A percentile compares a stretch with the other conserved stretches of the same genome.
Evolutionary conservation across 2,888 invertebrate species (phyloP).

Genomic region (Nectonema munidae): DNA sequence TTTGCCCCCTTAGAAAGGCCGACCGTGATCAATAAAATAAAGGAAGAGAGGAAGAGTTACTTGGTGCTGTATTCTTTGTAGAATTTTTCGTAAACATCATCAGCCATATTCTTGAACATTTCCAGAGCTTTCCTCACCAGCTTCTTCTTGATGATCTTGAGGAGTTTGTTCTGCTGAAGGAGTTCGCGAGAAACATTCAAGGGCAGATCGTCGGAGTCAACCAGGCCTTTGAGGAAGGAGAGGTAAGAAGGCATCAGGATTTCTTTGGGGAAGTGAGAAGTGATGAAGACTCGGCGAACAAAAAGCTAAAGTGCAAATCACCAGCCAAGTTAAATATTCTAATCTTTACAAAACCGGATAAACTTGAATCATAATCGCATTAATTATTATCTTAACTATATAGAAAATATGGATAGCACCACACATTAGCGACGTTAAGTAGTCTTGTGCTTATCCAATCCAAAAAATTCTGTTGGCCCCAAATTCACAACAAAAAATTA

Average conservation of each 20-base stretch:
- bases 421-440: too few relatives aligned
- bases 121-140: slow-evolving; percentile 76
- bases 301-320: slow-evolving; percentile 33
- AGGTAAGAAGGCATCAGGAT: slow-evolving; percentile 96
- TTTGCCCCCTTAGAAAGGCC: too few relatives aligned
- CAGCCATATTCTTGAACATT: slow-evolving; percentile 78
- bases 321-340: too few relatives aligned
- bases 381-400: background rate
- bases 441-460: too few relatives aligned
- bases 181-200: slow-evolving; percentile 90
- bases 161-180: slow-evolving; percentile 81
- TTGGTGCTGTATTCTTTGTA: slow-evolving; percentile 98
- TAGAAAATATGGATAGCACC: too few relatives aligned
- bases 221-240: slow-evolving; percentile 62
- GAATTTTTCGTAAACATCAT: slow-evolving; percentile 57
- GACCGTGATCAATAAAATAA: background rate
- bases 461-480: too few relatives aligned
- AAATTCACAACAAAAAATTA: too few relatives aligned
- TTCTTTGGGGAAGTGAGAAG: slow-evolving; percentile 92
- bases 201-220: slow-evolving; percentile 90
- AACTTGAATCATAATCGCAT: too few relatives aligned
- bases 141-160: slow-evolving; percentile 96
- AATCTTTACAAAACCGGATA: too few relatives aligned
- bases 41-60: slow-evolving; percentile 27
- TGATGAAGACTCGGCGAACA: slow-evolving; percentile 89